phyloP scores from a whole-genome alignment of 2,797 vertebrate genomes.

The Poeciliopsis gracilis region DNA sequence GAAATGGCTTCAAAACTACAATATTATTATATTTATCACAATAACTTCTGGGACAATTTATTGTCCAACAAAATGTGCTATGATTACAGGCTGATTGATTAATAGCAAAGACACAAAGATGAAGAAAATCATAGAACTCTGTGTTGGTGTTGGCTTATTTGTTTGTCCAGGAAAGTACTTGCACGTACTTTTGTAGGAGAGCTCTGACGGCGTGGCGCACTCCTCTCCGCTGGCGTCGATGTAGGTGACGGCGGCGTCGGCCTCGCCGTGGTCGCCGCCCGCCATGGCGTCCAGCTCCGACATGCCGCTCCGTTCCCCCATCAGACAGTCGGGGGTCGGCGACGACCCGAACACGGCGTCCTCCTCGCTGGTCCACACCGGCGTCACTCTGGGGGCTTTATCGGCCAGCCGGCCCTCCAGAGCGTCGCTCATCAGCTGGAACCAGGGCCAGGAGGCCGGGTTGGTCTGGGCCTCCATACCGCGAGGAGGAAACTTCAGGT shows the following conservation, averaged over 20 bases:
- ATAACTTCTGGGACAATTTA: too few species aligned
- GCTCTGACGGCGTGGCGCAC: constrained; percentile 67
- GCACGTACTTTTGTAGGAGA: constrained; percentile 68
- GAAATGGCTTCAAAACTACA: too few species aligned
- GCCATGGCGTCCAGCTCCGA: constrained; percentile 67
- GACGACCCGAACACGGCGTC: constrained; percentile 61
- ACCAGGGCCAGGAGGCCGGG: constrained; percentile 79
- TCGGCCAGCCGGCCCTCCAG: constrained; percentile 72
- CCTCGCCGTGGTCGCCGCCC: constrained; percentile 44
- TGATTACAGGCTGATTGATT: too few species aligned
- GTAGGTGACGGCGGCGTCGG: constrained; percentile 62
- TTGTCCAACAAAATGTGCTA: too few species aligned
- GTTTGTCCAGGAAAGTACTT: not conserved
- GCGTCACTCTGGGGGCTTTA: constrained; percentile 67
- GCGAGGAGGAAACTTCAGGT: constrained; percentile 77
- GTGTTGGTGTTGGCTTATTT: too few species aligned
- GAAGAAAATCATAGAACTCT: too few species aligned
- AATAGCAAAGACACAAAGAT: too few species aligned
- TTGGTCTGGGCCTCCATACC: constrained; percentile 75
- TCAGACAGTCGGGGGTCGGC: constrained; percentile 48
- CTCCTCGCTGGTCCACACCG: constrained; percentile 72
- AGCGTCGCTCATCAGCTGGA: constrained; percentile 77
- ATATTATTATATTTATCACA: too few species aligned
- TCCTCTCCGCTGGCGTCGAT: constrained; percentile 79
- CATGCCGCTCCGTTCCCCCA: constrained; percentile 58